Percentiles rank a stretch among this genome's conserved stretches.
Conservation (phyloP, 2,888 invertebrate species). For the Hyposoter dolosus region DNA sequence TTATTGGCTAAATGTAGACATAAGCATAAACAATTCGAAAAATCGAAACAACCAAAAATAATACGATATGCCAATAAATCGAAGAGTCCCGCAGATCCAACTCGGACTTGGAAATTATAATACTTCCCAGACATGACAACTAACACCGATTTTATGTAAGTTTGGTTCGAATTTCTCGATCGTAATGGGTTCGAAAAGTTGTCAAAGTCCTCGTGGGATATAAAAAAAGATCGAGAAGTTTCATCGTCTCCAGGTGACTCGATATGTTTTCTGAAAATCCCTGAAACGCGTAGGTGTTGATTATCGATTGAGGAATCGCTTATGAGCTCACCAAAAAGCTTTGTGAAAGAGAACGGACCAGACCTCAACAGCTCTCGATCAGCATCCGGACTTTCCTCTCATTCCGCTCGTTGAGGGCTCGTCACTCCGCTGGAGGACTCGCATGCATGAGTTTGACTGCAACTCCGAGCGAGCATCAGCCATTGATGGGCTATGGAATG, state of each 20-base stretch:
- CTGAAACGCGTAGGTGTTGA: conserved; percentile 41
- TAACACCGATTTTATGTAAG: conserved; percentile 9
- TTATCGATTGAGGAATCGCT: conserved; percentile 63
- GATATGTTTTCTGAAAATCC: not conserved
- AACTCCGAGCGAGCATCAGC: not conserved
- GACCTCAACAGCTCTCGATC: conserved; percentile 59
- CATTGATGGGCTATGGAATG: not conserved
- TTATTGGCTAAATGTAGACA: not conserved
- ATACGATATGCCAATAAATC: not conserved
- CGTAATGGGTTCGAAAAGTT: not conserved
- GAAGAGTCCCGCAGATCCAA: not conserved
- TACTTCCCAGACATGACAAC: not conserved
- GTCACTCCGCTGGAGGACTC: conserved; percentile 62
- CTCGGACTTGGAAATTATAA: not conserved
- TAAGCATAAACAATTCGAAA: not conserved
- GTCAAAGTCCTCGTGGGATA: not conserved
- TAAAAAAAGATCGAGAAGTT: not conserved
- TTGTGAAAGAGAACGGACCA: conserved; percentile 57
- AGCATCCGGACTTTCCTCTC: conserved; percentile 8
- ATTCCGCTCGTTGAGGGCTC: conserved; percentile 21
- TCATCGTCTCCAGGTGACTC: conserved; percentile 10
- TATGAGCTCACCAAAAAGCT: conserved; percentile 48
- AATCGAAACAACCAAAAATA: not conserved
- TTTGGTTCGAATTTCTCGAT: conserved; percentile 23
- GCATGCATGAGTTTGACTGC: not conserved